Base-by-base conservation (phyloP, 2,888 invertebrate species). In the Xylophagus ater region DNA sequence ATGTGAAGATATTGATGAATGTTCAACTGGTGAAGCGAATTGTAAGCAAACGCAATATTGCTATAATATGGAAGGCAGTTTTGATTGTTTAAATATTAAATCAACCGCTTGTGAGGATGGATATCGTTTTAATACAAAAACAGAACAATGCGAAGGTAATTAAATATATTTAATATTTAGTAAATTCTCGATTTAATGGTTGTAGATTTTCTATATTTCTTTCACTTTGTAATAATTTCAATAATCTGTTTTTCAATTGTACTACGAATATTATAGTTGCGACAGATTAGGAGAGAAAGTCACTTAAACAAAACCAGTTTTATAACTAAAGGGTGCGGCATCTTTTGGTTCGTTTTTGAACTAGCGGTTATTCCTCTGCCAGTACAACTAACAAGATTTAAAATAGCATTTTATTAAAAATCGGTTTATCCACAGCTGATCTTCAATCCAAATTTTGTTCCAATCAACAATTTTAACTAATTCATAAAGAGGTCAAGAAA, bases 1-100 rank as follows among this genome's bases (percentile, higher is more conserved):
- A 31, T 73, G 73, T 47, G 60, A 50, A 60, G 85, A 86, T 57
- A 66, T 82, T 34, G 70, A 84, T 53, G 84, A 84, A 54, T 84
- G 84, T 52, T 62, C 70, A 0, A 68, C 72, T 5, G 77, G 79
- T 0, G 73, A 69, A 5, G 78, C 85, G 37, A 74, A 76, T 37
- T 94, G 94, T 53, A 72, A 53, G 26, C 18, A 41, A 12, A 49
- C 49, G 31, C 77, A 83, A 56, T 60, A 69, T 12, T 87, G 86
- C 55, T 64, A 69, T 17, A 87, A 87, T 52, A 77, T 71, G 0
- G 57, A 68, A 7, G 86, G 85, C 2, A 74, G 78, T 34, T 84
- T 72, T 55, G 57, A 57, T 2, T 85, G 84, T 54, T 49, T 61
- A 1, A 52, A 51, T 35, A 52, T 58, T 1, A 54, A 54, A 32